phyloP scores from a whole-genome alignment of 1,140 invertebrate genomes.

The Drosophila saltans region DNA sequence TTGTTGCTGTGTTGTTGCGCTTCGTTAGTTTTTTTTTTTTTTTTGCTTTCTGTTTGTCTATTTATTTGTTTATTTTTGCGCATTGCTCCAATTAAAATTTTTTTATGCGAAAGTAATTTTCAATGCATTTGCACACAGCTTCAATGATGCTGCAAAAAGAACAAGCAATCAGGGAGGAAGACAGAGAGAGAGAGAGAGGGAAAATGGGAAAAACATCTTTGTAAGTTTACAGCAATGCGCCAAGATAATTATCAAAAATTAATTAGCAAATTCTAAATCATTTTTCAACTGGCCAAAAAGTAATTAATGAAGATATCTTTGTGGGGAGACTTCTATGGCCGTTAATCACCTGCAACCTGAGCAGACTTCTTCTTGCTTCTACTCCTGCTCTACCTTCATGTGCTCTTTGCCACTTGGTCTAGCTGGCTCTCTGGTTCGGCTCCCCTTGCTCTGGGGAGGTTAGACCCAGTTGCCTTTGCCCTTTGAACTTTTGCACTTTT shows the following conservation, averaged over 20 bases:
- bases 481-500: constrained; percentile 69
- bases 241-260: constrained; percentile 63
- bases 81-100: constrained; percentile 67
- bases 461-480: constrained; percentile 24
- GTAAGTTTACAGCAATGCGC: constrained; percentile 7
- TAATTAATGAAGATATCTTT: constrained; percentile 54
- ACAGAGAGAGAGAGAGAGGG: no score
- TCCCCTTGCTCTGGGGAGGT: neutral
- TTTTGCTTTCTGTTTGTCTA: constrained; percentile 20
- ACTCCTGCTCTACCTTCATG: neutral
- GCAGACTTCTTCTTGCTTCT: neutral
- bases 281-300: constrained; percentile 60
- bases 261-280: constrained; percentile 57
- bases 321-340: neutral
- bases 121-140: constrained; percentile 48
- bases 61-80: constrained; percentile 69
- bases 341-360: constrained; percentile 53
- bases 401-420: neutral
- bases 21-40: constrained; percentile 11
- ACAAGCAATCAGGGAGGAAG: no score
- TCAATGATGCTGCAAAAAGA: constrained; percentile 32
- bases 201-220: neutral
- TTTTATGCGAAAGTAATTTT: constrained; percentile 42
- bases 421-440: neutral
- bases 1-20: neutral